Evolutionary conservation across 53 echinoderm and acorn worm species (phyloP).

Genomic region (Zoroaster sp.): DNA sequence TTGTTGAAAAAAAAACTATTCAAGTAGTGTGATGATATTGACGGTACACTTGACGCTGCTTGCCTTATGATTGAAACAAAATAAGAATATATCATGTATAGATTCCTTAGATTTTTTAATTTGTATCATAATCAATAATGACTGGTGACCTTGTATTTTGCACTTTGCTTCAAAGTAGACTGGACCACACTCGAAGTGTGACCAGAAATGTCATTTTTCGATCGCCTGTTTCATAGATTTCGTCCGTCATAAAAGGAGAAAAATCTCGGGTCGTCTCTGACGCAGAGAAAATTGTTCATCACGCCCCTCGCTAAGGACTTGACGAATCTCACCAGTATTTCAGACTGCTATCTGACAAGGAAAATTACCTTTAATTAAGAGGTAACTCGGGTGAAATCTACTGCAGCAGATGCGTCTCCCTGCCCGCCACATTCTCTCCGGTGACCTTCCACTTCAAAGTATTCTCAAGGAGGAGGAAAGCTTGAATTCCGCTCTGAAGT

Average conservation of each 20-base stretch:
- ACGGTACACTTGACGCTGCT: background rate
- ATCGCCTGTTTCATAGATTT: background rate
- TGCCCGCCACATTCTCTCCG: background rate
- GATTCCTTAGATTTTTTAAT: background rate
- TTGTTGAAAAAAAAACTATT: background rate
- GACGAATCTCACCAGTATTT: background rate
- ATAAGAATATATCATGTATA: background rate
- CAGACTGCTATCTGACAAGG: conserved; percentile 13
- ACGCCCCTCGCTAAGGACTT: conserved; percentile 30
- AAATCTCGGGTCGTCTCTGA: conserved; percentile 10
- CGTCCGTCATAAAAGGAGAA: conserved; percentile 26
- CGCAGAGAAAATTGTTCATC: conserved; percentile 17
- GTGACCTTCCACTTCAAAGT: background rate
- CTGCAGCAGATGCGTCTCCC: conserved; percentile 28
- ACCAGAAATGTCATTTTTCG: background rate
- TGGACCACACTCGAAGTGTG: background rate
- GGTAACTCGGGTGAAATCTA: conserved; percentile 25
- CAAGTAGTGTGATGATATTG: background rate
- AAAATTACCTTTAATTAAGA: conserved; percentile 44
- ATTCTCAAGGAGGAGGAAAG: background rate
- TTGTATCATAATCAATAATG: background rate
- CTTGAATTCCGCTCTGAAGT: background rate
- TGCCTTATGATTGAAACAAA: background rate
- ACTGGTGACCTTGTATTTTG: background rate
- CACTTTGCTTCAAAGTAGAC: background rate